These are phyloP conservation scores for Notothenia rossii DNA, from an alignment of 2,113 vertebrate species.

Conservation along the genomic window DNA sequence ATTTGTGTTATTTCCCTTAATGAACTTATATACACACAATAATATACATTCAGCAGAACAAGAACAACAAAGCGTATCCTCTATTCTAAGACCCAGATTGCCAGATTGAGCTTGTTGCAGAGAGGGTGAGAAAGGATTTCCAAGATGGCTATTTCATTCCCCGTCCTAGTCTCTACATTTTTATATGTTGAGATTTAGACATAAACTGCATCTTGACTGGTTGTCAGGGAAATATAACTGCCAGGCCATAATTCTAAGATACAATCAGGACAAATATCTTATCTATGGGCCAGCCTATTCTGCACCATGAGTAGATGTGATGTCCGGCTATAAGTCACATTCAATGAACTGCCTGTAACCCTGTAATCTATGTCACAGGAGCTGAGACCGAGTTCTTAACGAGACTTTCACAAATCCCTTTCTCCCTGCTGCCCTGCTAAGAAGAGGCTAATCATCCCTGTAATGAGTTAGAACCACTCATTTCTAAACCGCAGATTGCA, in stretches of 20 bases:
- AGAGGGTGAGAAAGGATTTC: too few species aligned
- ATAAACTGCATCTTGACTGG: background rate
- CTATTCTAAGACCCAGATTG: too few species aligned
- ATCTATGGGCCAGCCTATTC: conserved; percentile 37
- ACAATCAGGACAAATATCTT: conserved; percentile 38
- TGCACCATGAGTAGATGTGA: background rate
- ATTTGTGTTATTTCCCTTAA: background rate
- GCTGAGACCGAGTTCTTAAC: conserved; percentile 32
- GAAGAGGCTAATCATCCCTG: conserved; percentile 66
- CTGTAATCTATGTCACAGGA: conserved; percentile 36
- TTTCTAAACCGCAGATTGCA: conserved; percentile 58
- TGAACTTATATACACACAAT: background rate
- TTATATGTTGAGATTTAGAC: background rate
- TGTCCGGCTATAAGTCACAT: conserved; percentile 22
- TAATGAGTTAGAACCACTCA: conserved; percentile 73
- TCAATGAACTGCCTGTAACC: conserved; percentile 36
- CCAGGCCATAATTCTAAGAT: background rate
- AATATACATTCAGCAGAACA: background rate
- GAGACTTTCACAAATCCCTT: conserved; percentile 58
- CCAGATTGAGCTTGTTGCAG: too few species aligned
- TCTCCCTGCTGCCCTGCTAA: conserved; percentile 40
- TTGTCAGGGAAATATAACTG: background rate
- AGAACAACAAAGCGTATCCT: background rate
- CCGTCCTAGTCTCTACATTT: too few species aligned
- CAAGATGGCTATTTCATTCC: too few species aligned